A percentile compares a stretch with the other conserved stretches of the same genome.
Evolutionary conservation across 2,797 vertebrate species (phyloP).

Genomic region (Eospalax fontanierii): DNA sequence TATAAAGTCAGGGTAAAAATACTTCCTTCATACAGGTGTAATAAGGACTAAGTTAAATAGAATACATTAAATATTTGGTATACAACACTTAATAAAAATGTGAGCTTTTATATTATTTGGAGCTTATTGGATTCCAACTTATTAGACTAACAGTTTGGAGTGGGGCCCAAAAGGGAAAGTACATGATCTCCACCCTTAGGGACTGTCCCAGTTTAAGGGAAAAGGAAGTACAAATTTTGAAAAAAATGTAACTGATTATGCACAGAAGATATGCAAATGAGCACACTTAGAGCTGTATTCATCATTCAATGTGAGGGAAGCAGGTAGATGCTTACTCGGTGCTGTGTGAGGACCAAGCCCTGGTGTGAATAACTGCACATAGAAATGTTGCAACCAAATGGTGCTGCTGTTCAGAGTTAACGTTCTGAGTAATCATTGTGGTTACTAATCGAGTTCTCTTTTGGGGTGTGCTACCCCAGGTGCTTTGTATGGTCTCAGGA

Average conservation of each 20-base stretch:
- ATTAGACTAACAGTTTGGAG: conserved; percentile 53
- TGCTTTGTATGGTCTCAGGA: no score
- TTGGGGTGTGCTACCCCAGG: not conserved
- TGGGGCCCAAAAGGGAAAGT: conserved; percentile 2
- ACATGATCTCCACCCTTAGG: not conserved
- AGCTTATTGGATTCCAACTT: conserved; percentile 27
- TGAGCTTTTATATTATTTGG: conserved; percentile 35
- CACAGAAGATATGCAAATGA: conserved; percentile 31
- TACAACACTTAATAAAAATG: not conserved
- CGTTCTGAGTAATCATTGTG: conserved; percentile 52
- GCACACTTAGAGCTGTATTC: not conserved
- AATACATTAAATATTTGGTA: conserved; percentile 39
- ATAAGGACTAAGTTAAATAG: conserved; percentile 58
- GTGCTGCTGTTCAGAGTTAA: conserved; percentile 27
- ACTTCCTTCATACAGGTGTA: conserved; percentile 21
- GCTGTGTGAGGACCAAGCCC: conserved; percentile 22
- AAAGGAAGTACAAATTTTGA: conserved; percentile 53
- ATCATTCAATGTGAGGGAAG: not conserved
- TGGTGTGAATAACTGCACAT: not conserved
- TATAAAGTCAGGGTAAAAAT: conserved; percentile 61
- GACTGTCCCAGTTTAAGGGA: conserved; percentile 45
- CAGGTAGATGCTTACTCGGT: conserved; percentile 39
- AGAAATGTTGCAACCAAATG: conserved; percentile 32
- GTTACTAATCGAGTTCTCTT: conserved; percentile 13
- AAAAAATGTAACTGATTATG: conserved; percentile 61